A percentile compares a stretch with the other conserved stretches of the same genome.
Evolutionary conservation across 92 coral and sea anemone species (phyloP).

Genomic region (Actinernus sp.): DNA sequence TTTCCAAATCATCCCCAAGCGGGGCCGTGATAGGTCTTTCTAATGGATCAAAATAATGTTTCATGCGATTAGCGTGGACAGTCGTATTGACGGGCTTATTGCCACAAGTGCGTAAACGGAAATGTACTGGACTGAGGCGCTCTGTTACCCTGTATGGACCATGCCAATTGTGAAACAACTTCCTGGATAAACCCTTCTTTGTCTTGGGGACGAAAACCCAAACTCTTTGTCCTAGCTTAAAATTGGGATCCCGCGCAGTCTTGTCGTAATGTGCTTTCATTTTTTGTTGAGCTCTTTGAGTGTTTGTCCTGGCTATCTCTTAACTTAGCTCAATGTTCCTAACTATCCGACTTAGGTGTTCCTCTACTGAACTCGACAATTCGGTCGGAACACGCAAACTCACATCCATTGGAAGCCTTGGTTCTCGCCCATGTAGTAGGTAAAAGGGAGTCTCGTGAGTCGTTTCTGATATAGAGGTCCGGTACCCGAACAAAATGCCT

Average conservation of each 20-base stretch:
- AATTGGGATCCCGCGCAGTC: background rate
- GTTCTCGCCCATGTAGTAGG: conserved; percentile 3
- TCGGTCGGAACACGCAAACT: conserved; percentile 1
- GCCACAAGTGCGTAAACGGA: conserved; percentile 4
- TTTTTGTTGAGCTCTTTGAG: conserved; percentile 1
- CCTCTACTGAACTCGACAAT: background rate
- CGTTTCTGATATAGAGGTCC: conserved; percentile 13
- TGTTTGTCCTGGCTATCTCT: conserved; percentile 14
- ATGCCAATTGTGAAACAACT: conserved; percentile 21
- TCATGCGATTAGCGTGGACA: conserved; percentile 36
- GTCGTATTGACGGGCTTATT: conserved; percentile 15
- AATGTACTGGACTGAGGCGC: conserved; percentile 23
- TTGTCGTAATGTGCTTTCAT: conserved; percentile 11
- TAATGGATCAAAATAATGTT: conserved; percentile 9
- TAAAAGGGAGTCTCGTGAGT: conserved; percentile 15
- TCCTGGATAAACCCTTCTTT: conserved; percentile 10
- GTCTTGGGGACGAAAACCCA: conserved; percentile 26
- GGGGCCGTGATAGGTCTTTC: conserved; percentile 15
- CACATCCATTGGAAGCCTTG: conserved; percentile 4
- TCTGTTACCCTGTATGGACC: conserved; percentile 2
- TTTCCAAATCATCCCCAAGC: background rate
- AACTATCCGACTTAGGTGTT: conserved; percentile 16
- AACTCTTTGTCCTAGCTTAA: conserved; percentile 15
- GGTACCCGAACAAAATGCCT: conserved; percentile 4
- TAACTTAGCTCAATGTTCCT: conserved; percentile 3